Conservation (phyloP, 2,113 vertebrate genomes). For the Salminus brasiliensis region DNA sequence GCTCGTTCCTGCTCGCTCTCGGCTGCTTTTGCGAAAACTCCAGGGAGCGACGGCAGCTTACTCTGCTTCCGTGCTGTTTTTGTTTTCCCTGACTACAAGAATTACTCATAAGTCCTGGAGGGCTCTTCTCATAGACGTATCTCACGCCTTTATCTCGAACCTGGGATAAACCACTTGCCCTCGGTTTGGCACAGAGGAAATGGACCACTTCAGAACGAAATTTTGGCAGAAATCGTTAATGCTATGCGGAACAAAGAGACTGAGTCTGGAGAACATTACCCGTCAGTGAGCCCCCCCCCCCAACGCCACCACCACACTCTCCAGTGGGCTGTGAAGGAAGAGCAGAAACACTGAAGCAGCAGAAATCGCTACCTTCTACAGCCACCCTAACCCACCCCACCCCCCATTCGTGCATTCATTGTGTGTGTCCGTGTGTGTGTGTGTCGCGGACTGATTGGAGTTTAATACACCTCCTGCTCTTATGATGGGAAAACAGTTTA, state of each 20-base stretch:
- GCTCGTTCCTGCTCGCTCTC: conserved; percentile 50
- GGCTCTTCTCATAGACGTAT: conserved; percentile 24
- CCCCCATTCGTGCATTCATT: neutral
- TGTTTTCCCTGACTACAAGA: conserved; percentile 43
- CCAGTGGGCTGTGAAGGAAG: conserved; percentile 35
- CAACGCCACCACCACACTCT: neutral
- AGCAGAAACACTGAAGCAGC: conserved; percentile 43
- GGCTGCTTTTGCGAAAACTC: conserved; percentile 24
- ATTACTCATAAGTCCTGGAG: conserved; percentile 35
- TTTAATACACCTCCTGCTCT: conserved; percentile 39
- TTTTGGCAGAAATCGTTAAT: conserved; percentile 19
- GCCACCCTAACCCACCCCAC: neutral
- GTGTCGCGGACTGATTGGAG: conserved; percentile 22
- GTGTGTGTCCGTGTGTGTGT: neutral
- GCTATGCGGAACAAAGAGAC: conserved; percentile 3
- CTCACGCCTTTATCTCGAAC: conserved; percentile 6
- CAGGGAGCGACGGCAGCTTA: conserved; percentile 9
- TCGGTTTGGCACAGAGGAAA: conserved; percentile 22
- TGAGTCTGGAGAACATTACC: conserved; percentile 18
- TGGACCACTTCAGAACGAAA: neutral
- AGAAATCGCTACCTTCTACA: conserved; percentile 25
- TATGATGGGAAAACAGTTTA: conserved; percentile 18
- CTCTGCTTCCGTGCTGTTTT: conserved; percentile 14
- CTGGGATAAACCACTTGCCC: conserved; percentile 16
- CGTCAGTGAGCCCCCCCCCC: conserved; percentile 10